Evolutionary conservation across 2,113 vertebrate species (phyloP).

Genomic region (Craseonycteris thonglongyai): DNA sequence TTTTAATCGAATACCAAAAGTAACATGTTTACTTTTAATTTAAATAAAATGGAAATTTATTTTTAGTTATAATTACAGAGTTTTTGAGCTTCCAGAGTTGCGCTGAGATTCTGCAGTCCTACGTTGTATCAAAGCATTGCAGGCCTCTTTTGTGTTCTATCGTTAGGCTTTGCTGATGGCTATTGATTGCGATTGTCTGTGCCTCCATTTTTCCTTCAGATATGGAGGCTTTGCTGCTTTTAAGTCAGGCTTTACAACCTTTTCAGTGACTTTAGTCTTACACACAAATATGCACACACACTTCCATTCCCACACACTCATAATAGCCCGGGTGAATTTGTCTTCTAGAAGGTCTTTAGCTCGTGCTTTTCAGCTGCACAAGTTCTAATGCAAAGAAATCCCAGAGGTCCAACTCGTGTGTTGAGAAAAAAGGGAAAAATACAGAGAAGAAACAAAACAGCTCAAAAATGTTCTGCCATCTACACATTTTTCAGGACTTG

Average conservation of each 20-base stretch:
- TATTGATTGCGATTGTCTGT: neutral
- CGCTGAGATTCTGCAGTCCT: neutral
- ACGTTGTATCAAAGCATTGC: neutral
- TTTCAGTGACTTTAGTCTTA: neutral
- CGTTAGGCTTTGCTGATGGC: neutral
- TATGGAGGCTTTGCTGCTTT: neutral
- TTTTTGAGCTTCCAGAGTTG: neutral
- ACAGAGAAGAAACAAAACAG: neutral
- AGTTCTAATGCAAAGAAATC: neutral
- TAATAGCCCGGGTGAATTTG: neutral
- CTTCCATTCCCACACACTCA: neutral
- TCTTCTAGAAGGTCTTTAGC: neutral
- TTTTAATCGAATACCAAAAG: neutral
- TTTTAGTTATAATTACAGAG: neutral
- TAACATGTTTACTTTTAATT: neutral
- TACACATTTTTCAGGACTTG: neutral
- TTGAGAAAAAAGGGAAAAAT: neutral
- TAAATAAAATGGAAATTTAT: neutral
- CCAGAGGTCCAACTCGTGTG: neutral
- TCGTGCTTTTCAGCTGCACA: neutral
- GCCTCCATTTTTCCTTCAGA: neutral
- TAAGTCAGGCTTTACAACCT: neutral
- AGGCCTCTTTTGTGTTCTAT: neutral
- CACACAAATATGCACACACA: neutral
- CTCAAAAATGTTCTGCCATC: neutral